phyloP scores from a whole-genome alignment of 2,113 vertebrate genomes.

The Amazona vittata region DNA sequence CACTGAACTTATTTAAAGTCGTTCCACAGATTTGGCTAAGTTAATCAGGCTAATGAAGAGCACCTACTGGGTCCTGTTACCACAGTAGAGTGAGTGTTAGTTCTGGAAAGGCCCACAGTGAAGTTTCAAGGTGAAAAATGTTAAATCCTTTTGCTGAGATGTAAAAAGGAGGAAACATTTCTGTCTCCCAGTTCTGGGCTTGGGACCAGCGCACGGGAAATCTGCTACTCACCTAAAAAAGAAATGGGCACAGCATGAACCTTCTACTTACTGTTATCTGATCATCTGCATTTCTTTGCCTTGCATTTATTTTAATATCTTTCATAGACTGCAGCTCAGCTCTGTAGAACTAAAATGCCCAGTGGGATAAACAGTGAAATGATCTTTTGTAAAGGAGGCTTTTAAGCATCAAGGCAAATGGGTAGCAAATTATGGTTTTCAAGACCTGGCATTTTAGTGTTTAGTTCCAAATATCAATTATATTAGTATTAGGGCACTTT shows the following conservation, averaged over 20 bases:
- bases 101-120: background rate
- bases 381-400: background rate
- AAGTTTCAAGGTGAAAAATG: background rate
- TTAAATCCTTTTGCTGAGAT: background rate
- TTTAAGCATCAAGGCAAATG: background rate
- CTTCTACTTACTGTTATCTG: background rate
- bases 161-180: background rate
- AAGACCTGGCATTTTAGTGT: background rate
- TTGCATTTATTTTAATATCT: background rate
- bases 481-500: background rate
- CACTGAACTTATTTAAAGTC: background rate
- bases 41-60: constrained; percentile 24
- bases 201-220: background rate
- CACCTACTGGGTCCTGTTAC: background rate
- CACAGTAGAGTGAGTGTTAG: background rate
- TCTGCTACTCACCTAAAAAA: background rate
- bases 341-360: background rate
- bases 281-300: background rate
- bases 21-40: background rate
- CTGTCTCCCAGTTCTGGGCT: background rate
- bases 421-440: background rate
- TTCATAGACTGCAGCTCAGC: background rate
- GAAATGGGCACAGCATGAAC: background rate
- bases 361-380: background rate
- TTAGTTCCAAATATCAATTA: background rate